A percentile compares a stretch with the other conserved stretches of the same genome.
These are phyloP conservation scores for Cephus spinipes DNA, from an alignment of 2,888 invertebrate species.

Conservation along the genomic window DNA sequence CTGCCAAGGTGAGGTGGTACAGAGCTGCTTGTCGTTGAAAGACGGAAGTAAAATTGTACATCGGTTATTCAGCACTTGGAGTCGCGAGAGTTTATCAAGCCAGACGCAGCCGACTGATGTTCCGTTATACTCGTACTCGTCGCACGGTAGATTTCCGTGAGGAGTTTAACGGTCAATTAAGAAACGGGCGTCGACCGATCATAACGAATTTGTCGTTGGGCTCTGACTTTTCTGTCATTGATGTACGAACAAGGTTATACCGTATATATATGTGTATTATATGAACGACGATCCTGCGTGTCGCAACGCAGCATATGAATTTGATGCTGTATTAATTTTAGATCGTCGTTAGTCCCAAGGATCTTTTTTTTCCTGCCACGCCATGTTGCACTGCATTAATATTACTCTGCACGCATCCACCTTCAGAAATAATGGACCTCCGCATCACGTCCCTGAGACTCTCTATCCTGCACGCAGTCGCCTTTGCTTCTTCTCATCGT, in stretches of 20 bases:
- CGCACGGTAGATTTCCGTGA: not conserved
- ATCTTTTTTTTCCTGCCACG: not conserved
- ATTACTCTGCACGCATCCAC: constrained; percentile 3
- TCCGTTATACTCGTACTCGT: not conserved
- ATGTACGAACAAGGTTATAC: not conserved
- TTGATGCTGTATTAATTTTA: constrained; percentile 6
- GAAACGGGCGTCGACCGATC: not conserved
- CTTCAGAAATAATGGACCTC: not conserved
- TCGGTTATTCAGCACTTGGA: not conserved
- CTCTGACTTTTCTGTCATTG: not conserved
- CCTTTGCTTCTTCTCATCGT: not conserved
- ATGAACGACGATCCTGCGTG: not conserved
- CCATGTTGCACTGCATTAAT: constrained; percentile 1
- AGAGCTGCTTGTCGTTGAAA: not conserved
- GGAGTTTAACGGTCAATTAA: not conserved
- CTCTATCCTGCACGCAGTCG: not conserved
- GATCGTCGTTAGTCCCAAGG: not conserved
- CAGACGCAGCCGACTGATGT: not conserved
- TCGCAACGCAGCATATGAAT: constrained; percentile 2
- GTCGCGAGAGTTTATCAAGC: not conserved
- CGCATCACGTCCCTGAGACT: not conserved
- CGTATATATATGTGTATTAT: not conserved
- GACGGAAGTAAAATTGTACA: not conserved
- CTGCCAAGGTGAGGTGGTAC: constrained; percentile 49
- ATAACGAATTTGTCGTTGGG: not conserved